Evolutionary conservation across 2,888 invertebrate genomes (phyloP).

Genomic region (Sympetrum striolatum): DNA sequence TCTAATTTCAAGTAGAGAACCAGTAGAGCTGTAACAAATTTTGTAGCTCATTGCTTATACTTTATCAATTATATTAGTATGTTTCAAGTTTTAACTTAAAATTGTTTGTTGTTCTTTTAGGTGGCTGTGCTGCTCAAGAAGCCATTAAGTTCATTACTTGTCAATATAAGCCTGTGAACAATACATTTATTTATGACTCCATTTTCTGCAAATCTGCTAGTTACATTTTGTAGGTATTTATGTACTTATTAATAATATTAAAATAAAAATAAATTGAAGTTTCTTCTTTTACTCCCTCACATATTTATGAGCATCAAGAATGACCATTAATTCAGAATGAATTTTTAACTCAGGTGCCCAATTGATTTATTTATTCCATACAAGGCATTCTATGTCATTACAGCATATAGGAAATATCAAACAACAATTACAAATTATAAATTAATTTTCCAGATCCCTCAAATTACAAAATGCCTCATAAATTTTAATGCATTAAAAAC

Average conservation of each 20-base stretch:
- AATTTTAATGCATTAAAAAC: slow-evolving; percentile 12
- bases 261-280: neutral
- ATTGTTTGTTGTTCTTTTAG: slow-evolving; percentile 57
- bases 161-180: slow-evolving; percentile 96
- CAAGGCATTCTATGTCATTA: slow-evolving; percentile 39
- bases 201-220: slow-evolving; percentile 85
- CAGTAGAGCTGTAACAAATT: no score
- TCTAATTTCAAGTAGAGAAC: no score
- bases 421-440: slow-evolving; percentile 42
- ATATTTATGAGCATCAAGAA: neutral
- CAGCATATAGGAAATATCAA: slow-evolving; percentile 42
- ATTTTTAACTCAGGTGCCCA: slow-evolving; percentile 33
- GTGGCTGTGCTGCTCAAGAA: slow-evolving; percentile 95
- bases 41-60: no score
- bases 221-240: slow-evolving; percentile 71
- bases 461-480: slow-evolving; percentile 27
- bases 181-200: slow-evolving; percentile 95
- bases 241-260: neutral
- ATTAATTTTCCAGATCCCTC: neutral
- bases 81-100: neutral
- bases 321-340: neutral
- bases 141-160: slow-evolving; percentile 92
- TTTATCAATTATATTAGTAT: neutral
- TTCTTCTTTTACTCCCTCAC: neutral
- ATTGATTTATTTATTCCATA: slow-evolving; percentile 40